phyloP scores from a whole-genome alignment of 2,888 invertebrate species.

The Aleiodes alternator region DNA sequence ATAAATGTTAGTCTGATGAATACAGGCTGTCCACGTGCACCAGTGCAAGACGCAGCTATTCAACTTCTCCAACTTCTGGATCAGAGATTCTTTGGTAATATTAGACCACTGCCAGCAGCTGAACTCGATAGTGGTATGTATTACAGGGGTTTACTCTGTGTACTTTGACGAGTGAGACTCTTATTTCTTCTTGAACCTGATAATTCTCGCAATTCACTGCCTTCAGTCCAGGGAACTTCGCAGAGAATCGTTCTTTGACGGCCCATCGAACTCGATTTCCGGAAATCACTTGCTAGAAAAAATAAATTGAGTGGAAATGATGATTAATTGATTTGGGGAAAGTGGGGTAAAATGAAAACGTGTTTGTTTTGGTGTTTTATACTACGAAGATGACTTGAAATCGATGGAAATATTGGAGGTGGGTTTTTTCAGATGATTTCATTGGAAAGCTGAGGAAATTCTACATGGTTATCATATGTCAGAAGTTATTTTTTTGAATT shows the following conservation, averaged over 20 bases:
- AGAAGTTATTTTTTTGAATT: no score
- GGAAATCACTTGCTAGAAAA: conserved; percentile 75
- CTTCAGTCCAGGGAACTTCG: conserved; percentile 76
- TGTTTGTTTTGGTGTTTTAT: no score
- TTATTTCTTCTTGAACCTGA: neutral
- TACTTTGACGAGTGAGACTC: neutral
- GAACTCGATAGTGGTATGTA: conserved; percentile 84
- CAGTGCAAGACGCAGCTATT: conserved; percentile 95
- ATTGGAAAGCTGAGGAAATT: no score
- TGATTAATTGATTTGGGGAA: neutral
- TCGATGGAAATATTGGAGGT: no score
- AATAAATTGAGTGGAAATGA: neutral
- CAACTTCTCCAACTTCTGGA: conserved; percentile 95
- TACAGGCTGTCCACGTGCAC: conserved; percentile 94
- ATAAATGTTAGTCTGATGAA: conserved; percentile 98
- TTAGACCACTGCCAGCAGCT: conserved; percentile 82
- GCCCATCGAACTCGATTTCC: conserved; percentile 70
- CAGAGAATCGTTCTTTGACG: conserved; percentile 70
- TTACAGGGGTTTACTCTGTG: neutral
- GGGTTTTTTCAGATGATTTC: no score
- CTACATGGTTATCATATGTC: no score
- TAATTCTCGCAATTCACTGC: conserved; percentile 67
- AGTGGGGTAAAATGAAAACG: no score
- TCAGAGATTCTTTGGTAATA: conserved; percentile 94
- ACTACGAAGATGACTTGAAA: no score